Evolutionary conservation across 2,888 invertebrate genomes (phyloP).

Genomic region (Hetaerina titia): DNA sequence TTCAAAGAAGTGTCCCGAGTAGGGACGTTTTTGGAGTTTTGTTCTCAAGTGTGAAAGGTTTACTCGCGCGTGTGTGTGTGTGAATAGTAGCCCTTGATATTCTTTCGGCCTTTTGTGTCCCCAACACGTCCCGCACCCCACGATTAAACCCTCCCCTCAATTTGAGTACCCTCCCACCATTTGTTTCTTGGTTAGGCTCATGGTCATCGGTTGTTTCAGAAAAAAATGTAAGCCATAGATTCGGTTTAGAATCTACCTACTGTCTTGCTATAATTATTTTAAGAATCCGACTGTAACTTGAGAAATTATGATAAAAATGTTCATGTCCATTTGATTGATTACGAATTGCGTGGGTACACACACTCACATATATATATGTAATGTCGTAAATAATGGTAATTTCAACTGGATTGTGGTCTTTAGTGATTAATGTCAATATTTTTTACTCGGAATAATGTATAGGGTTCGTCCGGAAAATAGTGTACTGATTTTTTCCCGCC

Average conservation of each 20-base stretch:
- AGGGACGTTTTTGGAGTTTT: constrained; percentile 36
- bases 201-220: background rate
- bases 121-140: background rate
- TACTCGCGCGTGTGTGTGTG: background rate
- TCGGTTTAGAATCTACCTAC: background rate
- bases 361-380: too few relatives aligned
- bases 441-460: too few relatives aligned
- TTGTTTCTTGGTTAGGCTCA: constrained; percentile 7
- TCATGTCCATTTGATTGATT: too few relatives aligned
- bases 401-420: too few relatives aligned
- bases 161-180: background rate
- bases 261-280: too few relatives aligned
- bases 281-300: too few relatives aligned
- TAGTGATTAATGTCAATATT: too few relatives aligned
- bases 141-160: background rate
- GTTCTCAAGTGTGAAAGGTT: constrained; percentile 53
- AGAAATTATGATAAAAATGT: too few relatives aligned
- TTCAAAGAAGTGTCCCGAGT: constrained; percentile 21
- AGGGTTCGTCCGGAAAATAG: too few relatives aligned
- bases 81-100: background rate
- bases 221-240: background rate
- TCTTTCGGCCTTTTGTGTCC: background rate
- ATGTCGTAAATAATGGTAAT: too few relatives aligned
- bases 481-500: too few relatives aligned
- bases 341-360: too few relatives aligned